Percentiles rank a stretch among this genome's conserved stretches.
phyloP scores from a whole-genome alignment of 2,113 vertebrate species.

The Chaetorhynchus papuensis region DNA sequence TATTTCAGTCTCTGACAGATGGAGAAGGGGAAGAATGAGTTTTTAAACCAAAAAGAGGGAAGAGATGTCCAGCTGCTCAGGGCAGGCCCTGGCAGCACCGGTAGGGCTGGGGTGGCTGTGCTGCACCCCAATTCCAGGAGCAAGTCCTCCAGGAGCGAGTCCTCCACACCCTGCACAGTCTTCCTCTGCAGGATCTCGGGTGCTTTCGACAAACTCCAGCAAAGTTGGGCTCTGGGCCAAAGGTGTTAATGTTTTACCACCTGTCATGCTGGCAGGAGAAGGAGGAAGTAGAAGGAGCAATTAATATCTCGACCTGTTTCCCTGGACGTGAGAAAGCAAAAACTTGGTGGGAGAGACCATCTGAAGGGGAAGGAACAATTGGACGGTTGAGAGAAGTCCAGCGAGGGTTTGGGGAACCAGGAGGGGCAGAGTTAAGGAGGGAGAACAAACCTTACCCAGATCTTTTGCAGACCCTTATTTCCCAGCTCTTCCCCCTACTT shows the following conservation, averaged over 20 bases:
- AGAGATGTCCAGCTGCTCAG: not conserved
- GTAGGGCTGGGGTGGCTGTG: not conserved
- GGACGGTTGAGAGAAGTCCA: not conserved
- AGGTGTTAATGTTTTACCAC: not conserved
- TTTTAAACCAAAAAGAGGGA: not conserved
- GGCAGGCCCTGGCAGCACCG: not conserved
- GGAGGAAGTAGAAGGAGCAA: not conserved
- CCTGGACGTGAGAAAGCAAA: not conserved
- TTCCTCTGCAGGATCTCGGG: not conserved
- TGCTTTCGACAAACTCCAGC: not conserved
- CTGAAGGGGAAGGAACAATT: not conserved
- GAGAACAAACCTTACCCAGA: not conserved
- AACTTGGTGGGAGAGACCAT: not conserved
- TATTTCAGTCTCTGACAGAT: not conserved
- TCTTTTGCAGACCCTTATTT: not conserved
- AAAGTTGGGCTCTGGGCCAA: not conserved
- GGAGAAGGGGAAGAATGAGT: not conserved
- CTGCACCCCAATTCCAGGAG: not conserved
- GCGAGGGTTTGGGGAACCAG: not conserved
- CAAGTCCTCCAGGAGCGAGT: fast-evolving
- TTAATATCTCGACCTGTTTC: not conserved
- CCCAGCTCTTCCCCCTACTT: not conserved
- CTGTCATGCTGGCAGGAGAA: not conserved
- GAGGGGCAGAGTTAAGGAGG: not conserved
- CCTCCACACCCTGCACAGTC: not conserved